Percentiles rank a stretch among this genome's conserved stretches.
Conservation (phyloP, 2,888 invertebrate genomes). For the Stenurella melanura region DNA sequence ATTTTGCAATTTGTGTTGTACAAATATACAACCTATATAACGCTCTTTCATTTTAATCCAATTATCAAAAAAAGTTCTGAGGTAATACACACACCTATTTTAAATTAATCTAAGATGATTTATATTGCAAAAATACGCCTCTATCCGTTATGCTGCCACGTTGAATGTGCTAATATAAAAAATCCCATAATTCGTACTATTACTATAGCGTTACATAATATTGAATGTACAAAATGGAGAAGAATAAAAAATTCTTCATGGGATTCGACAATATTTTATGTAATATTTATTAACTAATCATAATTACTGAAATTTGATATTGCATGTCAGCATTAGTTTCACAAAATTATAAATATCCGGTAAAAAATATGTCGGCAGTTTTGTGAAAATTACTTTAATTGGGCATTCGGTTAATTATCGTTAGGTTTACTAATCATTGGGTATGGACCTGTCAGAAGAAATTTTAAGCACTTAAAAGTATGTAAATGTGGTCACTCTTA, state of each 20-base stretch:
- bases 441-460: not conserved
- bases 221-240: not conserved
- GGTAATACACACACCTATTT: no score
- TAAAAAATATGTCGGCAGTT: not conserved
- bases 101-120: no score
- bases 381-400: not conserved
- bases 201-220: not conserved
- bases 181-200: no score
- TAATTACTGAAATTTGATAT: not conserved
- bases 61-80: no score
- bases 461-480: not conserved
- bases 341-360: not conserved
- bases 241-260: not conserved
- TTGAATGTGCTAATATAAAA: no score
- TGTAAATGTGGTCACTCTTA: not conserved
- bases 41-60: no score
- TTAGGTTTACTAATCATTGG: not conserved
- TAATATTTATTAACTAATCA: not conserved
- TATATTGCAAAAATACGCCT: no score
- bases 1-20: no score
- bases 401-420: not conserved
- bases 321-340: not conserved
- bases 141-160: no score
- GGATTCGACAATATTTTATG: not conserved
- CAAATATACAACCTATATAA: no score